Conservation (phyloP, 2,113 vertebrate genomes). For the Leptosomus discolor region DNA sequence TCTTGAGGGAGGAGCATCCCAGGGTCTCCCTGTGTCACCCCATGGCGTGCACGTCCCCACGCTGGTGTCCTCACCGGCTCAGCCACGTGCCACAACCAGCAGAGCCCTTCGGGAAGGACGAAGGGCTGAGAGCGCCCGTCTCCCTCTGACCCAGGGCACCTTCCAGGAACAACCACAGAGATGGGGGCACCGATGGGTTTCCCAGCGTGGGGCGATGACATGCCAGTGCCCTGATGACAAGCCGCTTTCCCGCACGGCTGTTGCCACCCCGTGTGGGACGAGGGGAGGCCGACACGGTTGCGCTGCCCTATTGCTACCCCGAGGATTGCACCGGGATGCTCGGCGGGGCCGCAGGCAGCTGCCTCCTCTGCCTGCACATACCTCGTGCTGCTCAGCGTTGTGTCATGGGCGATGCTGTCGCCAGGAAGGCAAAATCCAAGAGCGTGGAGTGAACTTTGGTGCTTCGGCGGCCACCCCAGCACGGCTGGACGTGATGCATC, state of each 20-base stretch:
- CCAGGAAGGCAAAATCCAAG: neutral
- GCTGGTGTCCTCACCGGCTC: neutral
- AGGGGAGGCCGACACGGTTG: neutral
- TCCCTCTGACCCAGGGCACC: neutral
- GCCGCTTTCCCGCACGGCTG: accelerated
- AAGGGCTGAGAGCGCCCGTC: neutral
- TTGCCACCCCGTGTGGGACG: neutral
- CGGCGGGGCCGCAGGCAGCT: neutral
- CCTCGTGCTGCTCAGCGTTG: neutral
- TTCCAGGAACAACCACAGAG: neutral
- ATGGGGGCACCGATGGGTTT: accelerated
- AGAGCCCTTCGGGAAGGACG: neutral
- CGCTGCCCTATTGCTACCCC: neutral
- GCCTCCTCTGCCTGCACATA: neutral
- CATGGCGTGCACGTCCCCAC: accelerated
- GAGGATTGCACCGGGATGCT: neutral
- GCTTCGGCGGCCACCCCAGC: neutral
- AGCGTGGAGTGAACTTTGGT: neutral
- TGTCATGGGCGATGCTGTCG: accelerated
- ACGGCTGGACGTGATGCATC: too few species aligned
- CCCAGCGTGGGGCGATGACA: accelerated
- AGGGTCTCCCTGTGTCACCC: neutral
- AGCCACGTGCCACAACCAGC: accelerated
- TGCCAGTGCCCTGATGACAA: neutral
- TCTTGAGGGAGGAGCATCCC: neutral